A percentile compares a stretch with the other conserved stretches of the same genome.
Conservation (phyloP, 2,113 vertebrate species). For the Onychostruthus taczanowskii region DNA sequence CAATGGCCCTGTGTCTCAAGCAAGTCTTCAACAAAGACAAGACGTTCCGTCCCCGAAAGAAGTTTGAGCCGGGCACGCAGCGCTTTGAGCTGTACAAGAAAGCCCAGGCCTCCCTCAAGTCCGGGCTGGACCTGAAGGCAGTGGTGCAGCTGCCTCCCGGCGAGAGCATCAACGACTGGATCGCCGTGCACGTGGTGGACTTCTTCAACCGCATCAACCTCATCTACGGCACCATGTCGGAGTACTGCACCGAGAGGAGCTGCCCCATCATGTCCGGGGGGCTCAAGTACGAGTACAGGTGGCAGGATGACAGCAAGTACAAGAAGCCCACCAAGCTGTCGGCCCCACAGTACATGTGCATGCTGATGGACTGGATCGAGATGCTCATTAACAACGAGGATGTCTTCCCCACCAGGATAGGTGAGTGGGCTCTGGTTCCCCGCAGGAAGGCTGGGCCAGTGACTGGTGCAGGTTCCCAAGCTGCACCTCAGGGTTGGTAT, state of each 20-base stretch:
- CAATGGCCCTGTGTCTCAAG: constrained; percentile 93
- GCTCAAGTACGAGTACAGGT: constrained; percentile 93
- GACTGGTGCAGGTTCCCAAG: not conserved
- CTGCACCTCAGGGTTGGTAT: not conserved
- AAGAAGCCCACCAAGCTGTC: constrained; percentile 92
- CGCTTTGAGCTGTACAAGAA: constrained; percentile 97
- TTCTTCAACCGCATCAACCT: constrained; percentile 98
- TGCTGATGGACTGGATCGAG: constrained; percentile 98
- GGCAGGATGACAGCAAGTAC: constrained; percentile 92
- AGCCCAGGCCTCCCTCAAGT: constrained; percentile 95
- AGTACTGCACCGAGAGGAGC: constrained; percentile 88
- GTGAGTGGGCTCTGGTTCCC: constrained; percentile 72
- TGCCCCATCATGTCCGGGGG: constrained; percentile 97
- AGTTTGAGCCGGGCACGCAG: constrained; percentile 93
- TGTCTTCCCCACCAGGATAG: constrained; percentile 94
- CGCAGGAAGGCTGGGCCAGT: fast-evolving
- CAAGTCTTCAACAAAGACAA: constrained; percentile 98
- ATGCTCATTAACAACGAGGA: constrained; percentile 93
- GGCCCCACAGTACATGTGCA: constrained; percentile 91
- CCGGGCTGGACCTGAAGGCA: constrained; percentile 89
- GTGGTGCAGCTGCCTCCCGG: constrained; percentile 92
- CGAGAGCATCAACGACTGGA: constrained; percentile 92
- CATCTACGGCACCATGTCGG: constrained; percentile 96
- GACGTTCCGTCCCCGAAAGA: constrained; percentile 92
- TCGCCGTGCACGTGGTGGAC: constrained; percentile 94